A percentile compares a stretch with the other conserved stretches of the same genome.
Conservation (phyloP, 1,140 invertebrate genomes). For the Lineus longissimus region DNA sequence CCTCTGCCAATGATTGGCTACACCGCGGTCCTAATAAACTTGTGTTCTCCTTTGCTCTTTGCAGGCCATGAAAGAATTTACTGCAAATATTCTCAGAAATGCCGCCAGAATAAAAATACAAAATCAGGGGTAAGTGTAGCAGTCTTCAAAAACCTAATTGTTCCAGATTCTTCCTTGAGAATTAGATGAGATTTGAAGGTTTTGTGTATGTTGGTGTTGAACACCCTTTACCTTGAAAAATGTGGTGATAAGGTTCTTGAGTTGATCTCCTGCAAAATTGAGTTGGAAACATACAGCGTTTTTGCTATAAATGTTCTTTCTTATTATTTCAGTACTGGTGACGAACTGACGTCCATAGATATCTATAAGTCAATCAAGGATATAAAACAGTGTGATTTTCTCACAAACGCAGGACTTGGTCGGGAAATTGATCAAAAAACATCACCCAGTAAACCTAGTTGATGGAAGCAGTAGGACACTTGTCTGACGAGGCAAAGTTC, state of each 20-base stretch:
- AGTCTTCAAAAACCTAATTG: neutral
- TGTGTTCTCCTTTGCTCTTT: neutral
- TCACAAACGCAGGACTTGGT: neutral
- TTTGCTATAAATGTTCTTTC: neutral
- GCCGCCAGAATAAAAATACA: neutral
- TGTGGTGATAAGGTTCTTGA: neutral
- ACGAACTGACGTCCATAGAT: neutral
- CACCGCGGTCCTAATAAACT: neutral
- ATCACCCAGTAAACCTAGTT: no score
- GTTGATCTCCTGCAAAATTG: neutral
- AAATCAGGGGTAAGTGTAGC: neutral
- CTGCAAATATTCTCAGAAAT: neutral
- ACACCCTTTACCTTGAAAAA: neutral
- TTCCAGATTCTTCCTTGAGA: neutral
- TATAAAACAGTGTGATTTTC: neutral
- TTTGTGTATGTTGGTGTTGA: neutral
- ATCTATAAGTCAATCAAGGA: neutral
- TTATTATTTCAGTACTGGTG: neutral
- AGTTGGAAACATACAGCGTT: no score
- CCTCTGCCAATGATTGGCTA: no score
- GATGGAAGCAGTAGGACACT: no score
- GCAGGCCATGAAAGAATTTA: slow-evolving; percentile 1
- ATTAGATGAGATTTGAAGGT: neutral
- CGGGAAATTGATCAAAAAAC: no score
- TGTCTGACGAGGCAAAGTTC: no score